Percentiles rank a stretch among this genome's conserved stretches.
phyloP scores from a whole-genome alignment of 2,888 invertebrate genomes.

The Hypomecis atomaria region DNA sequence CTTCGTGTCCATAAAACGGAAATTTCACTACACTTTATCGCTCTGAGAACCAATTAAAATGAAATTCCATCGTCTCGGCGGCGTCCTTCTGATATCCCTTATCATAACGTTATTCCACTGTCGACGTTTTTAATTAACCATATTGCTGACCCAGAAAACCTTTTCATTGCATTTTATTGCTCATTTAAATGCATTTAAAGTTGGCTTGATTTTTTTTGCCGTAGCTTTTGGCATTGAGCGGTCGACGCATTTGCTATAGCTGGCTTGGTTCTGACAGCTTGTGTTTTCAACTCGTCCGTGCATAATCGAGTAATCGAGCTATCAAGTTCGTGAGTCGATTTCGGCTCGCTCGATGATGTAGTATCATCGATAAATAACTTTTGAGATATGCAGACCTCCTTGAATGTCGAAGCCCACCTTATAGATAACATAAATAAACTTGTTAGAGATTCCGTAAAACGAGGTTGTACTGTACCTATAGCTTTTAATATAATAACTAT shows the following conservation, averaged over 20 bases:
- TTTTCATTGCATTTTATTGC: slow-evolving; percentile 35
- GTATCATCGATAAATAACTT: slow-evolving; percentile 16
- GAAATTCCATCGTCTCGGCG: slow-evolving; percentile 19
- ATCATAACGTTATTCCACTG: slow-evolving; percentile 27
- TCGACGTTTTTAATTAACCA: slow-evolving; percentile 34
- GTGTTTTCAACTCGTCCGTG: slow-evolving; percentile 24
- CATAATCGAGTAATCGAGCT: slow-evolving; percentile 15
- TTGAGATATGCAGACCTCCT: neutral
- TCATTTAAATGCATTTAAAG: slow-evolving; percentile 29
- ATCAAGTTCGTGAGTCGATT: slow-evolving; percentile 36
- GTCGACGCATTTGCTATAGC: neutral
- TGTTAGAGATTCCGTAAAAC: too few relatives aligned
- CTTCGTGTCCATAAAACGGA: slow-evolving; percentile 24
- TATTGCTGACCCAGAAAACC: slow-evolving; percentile 33
- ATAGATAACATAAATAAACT: neutral
- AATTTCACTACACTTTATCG: slow-evolving; percentile 31
- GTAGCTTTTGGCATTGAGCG: too few relatives aligned
- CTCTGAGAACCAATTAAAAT: slow-evolving; percentile 28
- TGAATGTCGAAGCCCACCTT: neutral
- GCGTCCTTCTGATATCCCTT: slow-evolving; percentile 22
- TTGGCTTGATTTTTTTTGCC: slow-evolving; percentile 3
- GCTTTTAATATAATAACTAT: too few relatives aligned
- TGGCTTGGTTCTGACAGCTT: slow-evolving; percentile 7
- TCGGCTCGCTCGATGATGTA: slow-evolving; percentile 41
- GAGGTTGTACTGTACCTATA: too few relatives aligned